phyloP scores from a whole-genome alignment of 2,888 invertebrate genomes.

The Mechanitis mazaeus region DNA sequence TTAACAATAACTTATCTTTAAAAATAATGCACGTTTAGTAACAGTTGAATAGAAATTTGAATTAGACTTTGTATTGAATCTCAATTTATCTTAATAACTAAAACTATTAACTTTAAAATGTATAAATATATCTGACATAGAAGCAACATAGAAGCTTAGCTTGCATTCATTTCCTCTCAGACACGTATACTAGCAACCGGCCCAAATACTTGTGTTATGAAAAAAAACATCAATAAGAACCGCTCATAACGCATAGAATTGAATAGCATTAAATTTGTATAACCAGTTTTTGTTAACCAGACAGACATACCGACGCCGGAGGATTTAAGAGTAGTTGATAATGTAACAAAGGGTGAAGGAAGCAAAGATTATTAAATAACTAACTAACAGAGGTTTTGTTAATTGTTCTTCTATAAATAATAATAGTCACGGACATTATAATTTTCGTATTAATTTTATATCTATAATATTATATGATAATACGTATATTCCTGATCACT shows the following conservation, averaged over 20 bases:
- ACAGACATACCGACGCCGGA: slow-evolving; percentile 43
- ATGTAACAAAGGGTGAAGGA: neutral
- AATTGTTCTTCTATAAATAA: neutral
- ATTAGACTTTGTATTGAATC: neutral
- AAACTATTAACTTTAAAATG: slow-evolving; percentile 13
- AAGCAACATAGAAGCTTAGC: slow-evolving; percentile 15
- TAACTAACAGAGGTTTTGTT: neutral
- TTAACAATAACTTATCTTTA: too few relatives aligned
- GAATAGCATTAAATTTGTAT: slow-evolving; percentile 31
- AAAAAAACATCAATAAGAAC: slow-evolving; percentile 44
- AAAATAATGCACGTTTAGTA: too few relatives aligned
- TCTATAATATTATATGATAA: too few relatives aligned
- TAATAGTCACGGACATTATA: neutral
- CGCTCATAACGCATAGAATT: slow-evolving; percentile 40
- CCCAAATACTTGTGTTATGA: slow-evolving; percentile 34
- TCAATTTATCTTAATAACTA: neutral
- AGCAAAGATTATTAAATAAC: slow-evolving; percentile 1
- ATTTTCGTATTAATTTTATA: too few relatives aligned
- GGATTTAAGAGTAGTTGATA: slow-evolving; percentile 10
- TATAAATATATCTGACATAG: slow-evolving; percentile 15
- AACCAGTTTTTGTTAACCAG: slow-evolving; percentile 36
- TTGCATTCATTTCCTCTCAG: slow-evolving; percentile 24
- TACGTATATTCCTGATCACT: too few relatives aligned
- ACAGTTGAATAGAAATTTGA: too few relatives aligned
- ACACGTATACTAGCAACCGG: slow-evolving; percentile 31